A percentile compares a stretch with the other conserved stretches of the same genome.
phyloP scores from a whole-genome alignment of 2,113 vertebrate genomes.

The Notothenia rossii region DNA sequence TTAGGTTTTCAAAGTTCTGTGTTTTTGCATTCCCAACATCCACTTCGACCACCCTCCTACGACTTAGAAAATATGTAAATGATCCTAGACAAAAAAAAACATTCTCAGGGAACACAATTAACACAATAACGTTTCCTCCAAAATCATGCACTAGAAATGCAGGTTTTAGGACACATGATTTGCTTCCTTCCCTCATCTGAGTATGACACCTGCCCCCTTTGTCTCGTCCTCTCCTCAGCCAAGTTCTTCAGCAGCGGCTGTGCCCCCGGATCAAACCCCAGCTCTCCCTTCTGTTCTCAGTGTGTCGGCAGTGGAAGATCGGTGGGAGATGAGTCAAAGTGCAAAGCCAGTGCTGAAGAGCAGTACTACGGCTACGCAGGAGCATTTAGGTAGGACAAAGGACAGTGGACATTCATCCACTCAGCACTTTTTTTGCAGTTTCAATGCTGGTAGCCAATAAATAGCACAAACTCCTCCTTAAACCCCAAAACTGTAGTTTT shows the following conservation, averaged over 20 bases:
- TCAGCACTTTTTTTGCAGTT: neutral
- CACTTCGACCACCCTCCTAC: no score
- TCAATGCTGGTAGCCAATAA: neutral
- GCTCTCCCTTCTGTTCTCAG: slow-evolving; percentile 85
- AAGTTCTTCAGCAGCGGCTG: slow-evolving; percentile 87
- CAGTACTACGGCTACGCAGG: slow-evolving; percentile 88
- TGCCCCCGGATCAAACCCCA: slow-evolving; percentile 85
- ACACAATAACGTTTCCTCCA: no score
- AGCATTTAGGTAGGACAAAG: slow-evolving; percentile 85
- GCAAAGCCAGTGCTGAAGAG: slow-evolving; percentile 84
- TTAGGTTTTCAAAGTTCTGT: no score
- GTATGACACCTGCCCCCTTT: neutral
- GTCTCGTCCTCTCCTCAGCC: slow-evolving; percentile 59
- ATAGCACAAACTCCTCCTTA: neutral
- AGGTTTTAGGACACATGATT: neutral
- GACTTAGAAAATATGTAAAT: no score
- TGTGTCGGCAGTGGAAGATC: slow-evolving; percentile 78
- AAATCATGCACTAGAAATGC: no score
- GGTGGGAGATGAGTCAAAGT: slow-evolving; percentile 73
- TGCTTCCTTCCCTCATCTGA: neutral
- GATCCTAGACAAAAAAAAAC: no score
- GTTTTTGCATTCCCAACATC: no score
- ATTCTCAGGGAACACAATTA: no score
- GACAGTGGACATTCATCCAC: neutral
- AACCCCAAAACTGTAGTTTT: neutral